Conservation (phyloP, 2,797 vertebrate genomes). For the Erpetoichthys calabaricus region DNA sequence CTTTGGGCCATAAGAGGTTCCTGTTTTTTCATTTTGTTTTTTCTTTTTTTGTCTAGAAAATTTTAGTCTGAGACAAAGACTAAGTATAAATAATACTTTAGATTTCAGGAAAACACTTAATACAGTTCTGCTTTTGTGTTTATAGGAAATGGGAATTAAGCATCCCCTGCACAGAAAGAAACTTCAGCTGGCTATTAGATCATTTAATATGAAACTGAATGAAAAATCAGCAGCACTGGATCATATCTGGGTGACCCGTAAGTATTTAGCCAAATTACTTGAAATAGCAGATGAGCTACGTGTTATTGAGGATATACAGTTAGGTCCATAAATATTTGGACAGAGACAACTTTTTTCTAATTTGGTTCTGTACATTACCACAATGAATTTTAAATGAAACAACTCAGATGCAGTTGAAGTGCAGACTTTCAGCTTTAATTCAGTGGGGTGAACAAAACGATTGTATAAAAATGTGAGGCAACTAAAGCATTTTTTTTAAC, state of each 20-base stretch:
- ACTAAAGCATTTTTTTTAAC: too few species aligned
- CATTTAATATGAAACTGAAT: slow-evolving; percentile 69
- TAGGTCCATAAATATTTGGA: too few species aligned
- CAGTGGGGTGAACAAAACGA: too few species aligned
- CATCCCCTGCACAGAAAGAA: slow-evolving; percentile 93
- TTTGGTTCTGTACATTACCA: too few species aligned
- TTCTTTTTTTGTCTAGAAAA: too few species aligned
- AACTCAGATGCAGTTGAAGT: too few species aligned
- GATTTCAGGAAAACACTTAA: slow-evolving; percentile 2
- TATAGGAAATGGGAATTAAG: slow-evolving; percentile 86
- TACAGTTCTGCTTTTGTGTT: slow-evolving; percentile 11
- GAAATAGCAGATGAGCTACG: background rate
- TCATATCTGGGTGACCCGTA: slow-evolving; percentile 95
- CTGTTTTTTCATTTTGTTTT: too few species aligned
- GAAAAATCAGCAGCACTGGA: slow-evolving; percentile 83
- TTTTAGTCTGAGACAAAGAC: background rate
- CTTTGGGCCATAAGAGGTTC: too few species aligned
- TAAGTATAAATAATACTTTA: background rate
- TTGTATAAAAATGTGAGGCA: too few species aligned
- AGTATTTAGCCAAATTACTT: slow-evolving; percentile 27
- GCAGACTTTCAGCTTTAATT: too few species aligned
- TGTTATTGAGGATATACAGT: background rate
- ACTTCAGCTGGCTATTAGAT: slow-evolving; percentile 73
- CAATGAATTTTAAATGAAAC: too few species aligned
- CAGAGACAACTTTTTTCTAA: too few species aligned